A percentile compares a stretch with the other conserved stretches of the same genome.
phyloP scores from a whole-genome alignment of 2,888 invertebrate species.

The Troides helena region DNA sequence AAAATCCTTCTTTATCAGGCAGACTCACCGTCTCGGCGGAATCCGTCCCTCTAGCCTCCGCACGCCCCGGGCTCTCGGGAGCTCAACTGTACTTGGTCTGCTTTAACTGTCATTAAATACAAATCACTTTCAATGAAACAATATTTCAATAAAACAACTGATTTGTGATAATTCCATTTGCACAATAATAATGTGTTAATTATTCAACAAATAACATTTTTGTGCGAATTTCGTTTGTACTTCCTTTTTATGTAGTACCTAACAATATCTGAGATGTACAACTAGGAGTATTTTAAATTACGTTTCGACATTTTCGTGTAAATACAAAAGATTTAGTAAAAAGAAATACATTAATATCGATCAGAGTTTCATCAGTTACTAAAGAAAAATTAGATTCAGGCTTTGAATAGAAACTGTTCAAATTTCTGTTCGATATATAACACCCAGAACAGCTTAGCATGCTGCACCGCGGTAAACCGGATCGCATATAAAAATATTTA shows the following conservation, averaged over 20 bases:
- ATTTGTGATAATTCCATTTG: conserved; percentile 68
- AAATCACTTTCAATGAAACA: conserved; percentile 64
- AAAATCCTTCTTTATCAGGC: conserved; percentile 77
- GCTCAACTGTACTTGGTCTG: conserved; percentile 44
- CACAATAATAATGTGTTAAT: conserved; percentile 29
- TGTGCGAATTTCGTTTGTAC: too few species aligned
- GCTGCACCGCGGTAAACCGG: conserved; percentile 20
- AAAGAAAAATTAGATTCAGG: not conserved
- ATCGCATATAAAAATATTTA: conserved; percentile 25
- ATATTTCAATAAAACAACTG: conserved; percentile 60
- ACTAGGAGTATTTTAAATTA: not conserved
- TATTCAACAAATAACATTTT: too few species aligned
- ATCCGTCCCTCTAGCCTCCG: conserved; percentile 40
- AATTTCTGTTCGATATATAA: conserved; percentile 16
- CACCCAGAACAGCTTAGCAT: conserved; percentile 8
- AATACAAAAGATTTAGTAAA: not conserved
- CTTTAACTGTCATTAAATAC: conserved; percentile 70
- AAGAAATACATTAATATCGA: not conserved
- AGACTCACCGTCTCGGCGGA: conserved; percentile 72
- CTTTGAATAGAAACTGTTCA: conserved; percentile 7
- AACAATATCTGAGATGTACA: too few species aligned
- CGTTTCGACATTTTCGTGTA: not conserved
- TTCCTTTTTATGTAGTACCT: too few species aligned
- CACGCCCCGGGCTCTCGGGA: conserved; percentile 33
- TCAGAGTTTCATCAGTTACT: not conserved